Percentiles rank a stretch among this genome's conserved stretches.
Evolutionary conservation across 2,888 invertebrate genomes (phyloP).

Genomic region (Heteropelma amictum): DNA sequence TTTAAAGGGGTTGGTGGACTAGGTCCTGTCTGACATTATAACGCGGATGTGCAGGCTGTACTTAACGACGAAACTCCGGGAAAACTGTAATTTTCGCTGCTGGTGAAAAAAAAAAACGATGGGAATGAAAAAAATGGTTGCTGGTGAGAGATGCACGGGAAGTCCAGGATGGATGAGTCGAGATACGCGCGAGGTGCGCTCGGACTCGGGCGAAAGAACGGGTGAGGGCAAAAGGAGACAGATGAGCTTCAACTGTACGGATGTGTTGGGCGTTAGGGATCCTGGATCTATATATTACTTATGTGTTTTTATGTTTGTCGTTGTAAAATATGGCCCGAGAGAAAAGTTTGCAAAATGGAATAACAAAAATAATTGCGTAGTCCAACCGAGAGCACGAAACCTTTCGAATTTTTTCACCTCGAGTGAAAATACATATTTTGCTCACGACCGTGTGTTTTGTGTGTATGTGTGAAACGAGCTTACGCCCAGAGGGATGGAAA

Average conservation of each 20-base stretch:
- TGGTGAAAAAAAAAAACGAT: slow-evolving; percentile 27
- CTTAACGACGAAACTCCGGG: slow-evolving; percentile 75
- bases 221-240: slow-evolving; percentile 53
- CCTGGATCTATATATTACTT: neutral
- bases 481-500: neutral
- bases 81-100: slow-evolving; percentile 74
- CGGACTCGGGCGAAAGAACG: slow-evolving; percentile 11
- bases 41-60: slow-evolving; percentile 76
- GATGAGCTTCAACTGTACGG: slow-evolving; percentile 35
- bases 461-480: no score
- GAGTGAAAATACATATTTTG: neutral
- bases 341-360: slow-evolving; percentile 68
- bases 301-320: slow-evolving; percentile 51
- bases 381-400: neutral
- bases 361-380: slow-evolving; percentile 59
- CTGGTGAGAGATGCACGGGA: slow-evolving; percentile 24
- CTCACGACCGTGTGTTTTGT: no score
- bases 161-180: slow-evolving; percentile 8
- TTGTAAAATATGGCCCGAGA: slow-evolving; percentile 65
- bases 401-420: neutral
- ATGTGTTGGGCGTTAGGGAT: neutral
- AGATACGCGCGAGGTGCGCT: slow-evolving; percentile 27
- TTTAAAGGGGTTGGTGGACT: slow-evolving; percentile 18
- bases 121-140: slow-evolving; percentile 46
- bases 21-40: slow-evolving; percentile 68